Evolutionary conservation across 1,140 invertebrate genomes (phyloP).

Genomic region (Bicyclus anynana): DNA sequence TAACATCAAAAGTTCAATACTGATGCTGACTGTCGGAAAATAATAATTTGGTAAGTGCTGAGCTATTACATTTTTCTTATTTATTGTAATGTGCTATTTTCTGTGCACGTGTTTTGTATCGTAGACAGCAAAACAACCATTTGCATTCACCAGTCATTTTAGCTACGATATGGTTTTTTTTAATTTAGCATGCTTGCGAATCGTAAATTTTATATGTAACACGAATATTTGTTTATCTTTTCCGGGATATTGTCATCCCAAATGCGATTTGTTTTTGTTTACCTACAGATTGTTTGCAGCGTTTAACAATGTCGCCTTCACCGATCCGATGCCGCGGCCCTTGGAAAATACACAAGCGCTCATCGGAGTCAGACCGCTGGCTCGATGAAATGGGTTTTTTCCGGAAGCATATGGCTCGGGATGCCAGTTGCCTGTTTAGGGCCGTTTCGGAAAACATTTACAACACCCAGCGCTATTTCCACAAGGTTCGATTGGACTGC

Average conservation of each 20-base stretch:
- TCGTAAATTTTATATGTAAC: conserved; percentile 9
- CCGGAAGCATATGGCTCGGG: conserved; percentile 89
- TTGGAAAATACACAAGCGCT: conserved; percentile 70
- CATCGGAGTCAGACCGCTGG: conserved; percentile 82
- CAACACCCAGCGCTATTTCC: conserved; percentile 86
- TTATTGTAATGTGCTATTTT: conserved; percentile 34
- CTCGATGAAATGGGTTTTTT: conserved; percentile 87
- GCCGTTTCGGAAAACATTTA: conserved; percentile 91
- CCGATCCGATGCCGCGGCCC: conserved; percentile 65
- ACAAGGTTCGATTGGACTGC: conserved; percentile 84
- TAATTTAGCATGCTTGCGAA: background rate
- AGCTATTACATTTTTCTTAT: conserved; percentile 35
- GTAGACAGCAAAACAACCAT: conserved; percentile 68
- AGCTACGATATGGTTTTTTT: conserved; percentile 71
- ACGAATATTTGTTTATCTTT: conserved; percentile 5
- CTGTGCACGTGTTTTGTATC: conserved; percentile 66
- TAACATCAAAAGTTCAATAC: conserved; percentile 43
- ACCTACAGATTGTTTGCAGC: conserved; percentile 65
- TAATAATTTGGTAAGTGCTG: conserved; percentile 63
- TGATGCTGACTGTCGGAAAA: conserved; percentile 62
- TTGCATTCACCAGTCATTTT: conserved; percentile 57
- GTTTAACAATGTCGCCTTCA: conserved; percentile 60
- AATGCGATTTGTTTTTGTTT: conserved; percentile 74
- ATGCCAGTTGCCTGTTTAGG: conserved; percentile 90
- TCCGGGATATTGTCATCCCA: conserved; percentile 2